These are phyloP conservation scores for Papio anubis DNA, from an alignment of 2,113 vertebrate species.

Conservation along the genomic window DNA sequence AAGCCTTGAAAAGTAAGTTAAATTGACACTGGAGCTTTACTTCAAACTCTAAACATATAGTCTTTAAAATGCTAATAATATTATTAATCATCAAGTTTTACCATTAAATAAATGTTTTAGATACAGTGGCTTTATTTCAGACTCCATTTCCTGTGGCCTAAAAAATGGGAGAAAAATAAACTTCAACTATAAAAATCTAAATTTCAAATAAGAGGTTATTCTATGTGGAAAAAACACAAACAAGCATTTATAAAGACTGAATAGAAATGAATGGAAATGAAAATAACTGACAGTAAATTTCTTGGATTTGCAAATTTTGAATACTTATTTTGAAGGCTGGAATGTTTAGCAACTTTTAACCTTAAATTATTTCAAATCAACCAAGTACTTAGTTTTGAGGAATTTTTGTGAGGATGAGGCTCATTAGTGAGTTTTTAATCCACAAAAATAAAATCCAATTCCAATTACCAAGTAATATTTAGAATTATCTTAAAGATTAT, in stretches of 20 bases:
- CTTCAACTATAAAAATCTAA: background rate
- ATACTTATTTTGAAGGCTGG: background rate
- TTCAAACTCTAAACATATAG: background rate
- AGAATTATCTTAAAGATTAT: background rate
- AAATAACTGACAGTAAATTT: background rate
- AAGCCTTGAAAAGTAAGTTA: background rate
- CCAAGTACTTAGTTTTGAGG: background rate
- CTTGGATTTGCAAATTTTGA: background rate
- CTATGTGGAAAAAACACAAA: background rate
- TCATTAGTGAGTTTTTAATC: background rate
- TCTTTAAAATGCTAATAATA: background rate
- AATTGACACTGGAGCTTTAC: background rate
- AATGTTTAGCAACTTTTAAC: background rate
- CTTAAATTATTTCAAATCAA: background rate
- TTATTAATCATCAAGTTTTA: background rate
- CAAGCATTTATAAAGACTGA: background rate
- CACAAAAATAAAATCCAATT: background rate
- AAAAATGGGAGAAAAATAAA: background rate
- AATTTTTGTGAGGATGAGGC: background rate
- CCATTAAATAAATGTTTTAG: background rate
- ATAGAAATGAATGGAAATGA: background rate
- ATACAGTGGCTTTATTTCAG: background rate
- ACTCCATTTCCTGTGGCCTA: background rate
- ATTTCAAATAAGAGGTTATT: background rate
- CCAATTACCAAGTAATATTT: background rate